Percentiles rank a stretch among this genome's conserved stretches.
These are phyloP conservation scores for Thinocorus orbignyianus DNA, from an alignment of 2,113 vertebrate species.

Conservation along the genomic window DNA sequence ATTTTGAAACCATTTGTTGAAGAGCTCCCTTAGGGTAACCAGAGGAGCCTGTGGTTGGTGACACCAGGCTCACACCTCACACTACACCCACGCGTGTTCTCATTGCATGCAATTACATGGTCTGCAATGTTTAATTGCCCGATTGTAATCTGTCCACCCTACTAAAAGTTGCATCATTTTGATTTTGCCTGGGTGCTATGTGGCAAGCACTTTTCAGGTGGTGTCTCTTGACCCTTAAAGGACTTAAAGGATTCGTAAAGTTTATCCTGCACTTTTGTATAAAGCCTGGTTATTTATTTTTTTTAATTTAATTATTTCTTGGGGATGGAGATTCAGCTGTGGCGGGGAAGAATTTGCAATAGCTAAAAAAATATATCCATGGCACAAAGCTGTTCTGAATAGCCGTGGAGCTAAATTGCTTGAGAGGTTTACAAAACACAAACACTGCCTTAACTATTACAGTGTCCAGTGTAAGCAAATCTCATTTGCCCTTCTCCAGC, in stretches of 20 bases:
- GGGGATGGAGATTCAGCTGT: not conserved
- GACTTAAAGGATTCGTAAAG: not conserved
- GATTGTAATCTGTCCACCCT: not conserved
- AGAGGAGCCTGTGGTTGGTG: constrained; percentile 11
- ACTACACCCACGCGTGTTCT: not conserved
- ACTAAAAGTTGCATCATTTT: constrained; percentile 16
- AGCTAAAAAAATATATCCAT: not conserved
- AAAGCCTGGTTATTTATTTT: not conserved
- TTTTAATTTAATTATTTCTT: not conserved
- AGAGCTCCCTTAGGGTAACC: not conserved
- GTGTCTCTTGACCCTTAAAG: not conserved
- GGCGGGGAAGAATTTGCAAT: not conserved
- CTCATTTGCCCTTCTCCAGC: not conserved
- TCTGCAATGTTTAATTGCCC: not conserved
- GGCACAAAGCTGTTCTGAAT: not conserved
- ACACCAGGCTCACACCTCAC: not conserved
- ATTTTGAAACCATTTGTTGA: not conserved
- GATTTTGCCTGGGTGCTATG: not conserved
- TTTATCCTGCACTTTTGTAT: not conserved
- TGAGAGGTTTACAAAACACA: not conserved
- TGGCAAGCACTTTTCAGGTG: not conserved
- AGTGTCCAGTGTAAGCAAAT: not conserved
- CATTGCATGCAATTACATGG: not conserved
- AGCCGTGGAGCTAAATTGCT: not conserved
- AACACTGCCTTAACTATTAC: not conserved